Evolutionary conservation across 2,113 vertebrate genomes (phyloP), one percentile per base, ranked within the genome.

Genomic region (Clarias gariepinus): DNA sequence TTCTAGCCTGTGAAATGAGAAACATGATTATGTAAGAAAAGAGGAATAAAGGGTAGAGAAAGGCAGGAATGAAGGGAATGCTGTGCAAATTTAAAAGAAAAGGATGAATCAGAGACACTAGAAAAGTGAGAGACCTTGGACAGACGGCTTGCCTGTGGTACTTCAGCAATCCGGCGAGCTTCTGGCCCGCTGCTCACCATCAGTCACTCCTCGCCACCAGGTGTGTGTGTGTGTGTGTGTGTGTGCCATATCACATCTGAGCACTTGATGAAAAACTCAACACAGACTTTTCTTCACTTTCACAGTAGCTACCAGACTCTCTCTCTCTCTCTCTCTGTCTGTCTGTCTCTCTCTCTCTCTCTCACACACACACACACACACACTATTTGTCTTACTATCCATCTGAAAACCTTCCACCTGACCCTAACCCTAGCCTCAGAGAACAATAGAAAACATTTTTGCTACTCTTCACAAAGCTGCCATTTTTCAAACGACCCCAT

Each of bases 201-300:
- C 92, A 91, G 93, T 95, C 93, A 94, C 86, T 84, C 85, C 89
- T 85, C 88, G 89, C 88, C 86, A 91, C 92, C 90, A 91, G 90
- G 92, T 93, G 93, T 94, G 91, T 91, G 60, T 90, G 55, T 60
- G 90, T 30, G 1, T 82, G 84, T 86, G 85, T 81, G 81, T 57
- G 85, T 81, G 57, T 76, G 73, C 85, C 71, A 80, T 68, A 92
- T 92, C 92, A 92, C 80, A 73, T 63, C 61, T 85, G 68, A 85
- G 83, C 61, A 55, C 71, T 88, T 83, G 73, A 85, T 63, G 53
- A 84, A 86, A 86, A 86, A 88, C 74, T 84, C 85, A 83, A 80
- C 68, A 84, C 60, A 13, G 60, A 60, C 68, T 84, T 77, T 76
- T 85, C 58, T 53, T 30, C 76, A 68, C 57, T 88, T 69, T 28